Evolutionary conservation across 2,888 invertebrate species (phyloP), one percentile per base, ranked within the genome.

Genomic region (Drosophila anceps): DNA sequence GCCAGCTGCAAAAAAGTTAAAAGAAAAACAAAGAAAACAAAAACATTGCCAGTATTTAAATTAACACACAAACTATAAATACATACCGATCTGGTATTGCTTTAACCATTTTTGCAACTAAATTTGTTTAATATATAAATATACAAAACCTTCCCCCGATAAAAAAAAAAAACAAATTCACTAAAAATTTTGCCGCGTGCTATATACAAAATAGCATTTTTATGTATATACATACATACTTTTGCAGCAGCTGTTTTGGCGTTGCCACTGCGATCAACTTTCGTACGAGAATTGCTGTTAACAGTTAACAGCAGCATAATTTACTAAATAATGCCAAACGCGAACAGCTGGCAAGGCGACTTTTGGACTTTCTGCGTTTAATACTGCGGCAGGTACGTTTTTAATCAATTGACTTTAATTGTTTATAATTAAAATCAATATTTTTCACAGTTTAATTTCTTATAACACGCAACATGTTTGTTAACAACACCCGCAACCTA

Each of bases 1-100:
- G 78, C 94, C 94, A 94, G 79, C 94, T 94, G 82, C 15, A 90
- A 20, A 5, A 12, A 41, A 5, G 13, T 13, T 13, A 13, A 35
- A 90, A 18, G 2, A 18, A 15, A 57, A 66, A 18, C 18, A 10
- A 63, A 24, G 10, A 15, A 57, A 66, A 18, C 18, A 10, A 63
- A 24, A 66, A 46, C 29, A 29, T 39, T 8, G 18, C n/a, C 20
- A 35, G 55, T 54, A 9, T 20, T n/a, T n/a, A 12, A 4, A 27
- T 29, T 15, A 9, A n/a, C 15, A 4, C 35, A 24, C 4, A 43
- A 53, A 37, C 13, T 15, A 13, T n/a, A 1, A 13, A 18, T 29
- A 74, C 76, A 60, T 58, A 90, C 89, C 89, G 73, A 53, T 90
- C 90, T 13, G 90, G 90, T 55, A 90, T 86, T 6, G 65, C 8